Evolutionary conservation across 2,113 vertebrate genomes (phyloP).

Genomic region (Taxidea taxus): DNA sequence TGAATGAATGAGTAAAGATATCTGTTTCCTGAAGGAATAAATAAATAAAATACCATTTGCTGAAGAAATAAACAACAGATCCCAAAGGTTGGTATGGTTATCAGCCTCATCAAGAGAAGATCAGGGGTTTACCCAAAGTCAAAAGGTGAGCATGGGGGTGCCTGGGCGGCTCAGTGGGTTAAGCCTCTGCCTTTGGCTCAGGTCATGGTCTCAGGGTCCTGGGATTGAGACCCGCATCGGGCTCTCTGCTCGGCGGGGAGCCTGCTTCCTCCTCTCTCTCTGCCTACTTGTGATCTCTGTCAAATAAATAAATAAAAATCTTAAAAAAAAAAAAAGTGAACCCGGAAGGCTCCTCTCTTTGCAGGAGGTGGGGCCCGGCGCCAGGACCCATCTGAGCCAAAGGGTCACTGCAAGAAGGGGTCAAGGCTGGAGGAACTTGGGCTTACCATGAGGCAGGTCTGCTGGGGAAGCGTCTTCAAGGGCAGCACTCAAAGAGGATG

Average conservation of each 20-base stretch:
- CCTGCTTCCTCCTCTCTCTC: no score
- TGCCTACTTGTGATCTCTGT: no score
- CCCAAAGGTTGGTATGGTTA: background rate
- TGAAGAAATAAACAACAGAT: background rate
- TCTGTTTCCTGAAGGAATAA: background rate
- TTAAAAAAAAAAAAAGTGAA: background rate
- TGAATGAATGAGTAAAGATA: background rate
- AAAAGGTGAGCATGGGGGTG: background rate
- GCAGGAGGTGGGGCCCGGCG: background rate
- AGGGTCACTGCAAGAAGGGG: background rate
- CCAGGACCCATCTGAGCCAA: background rate
- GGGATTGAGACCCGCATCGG: no score
- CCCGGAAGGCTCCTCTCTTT: background rate
- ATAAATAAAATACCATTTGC: background rate
- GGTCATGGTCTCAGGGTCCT: no score
- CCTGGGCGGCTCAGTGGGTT: no score
- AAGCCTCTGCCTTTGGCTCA: no score
- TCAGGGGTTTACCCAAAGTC: background rate
- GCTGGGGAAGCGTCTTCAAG: slow-evolving; percentile 18
- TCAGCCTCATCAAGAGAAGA: background rate
- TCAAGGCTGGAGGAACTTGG: slow-evolving; percentile 27
- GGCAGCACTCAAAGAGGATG: background rate
- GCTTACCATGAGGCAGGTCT: background rate
- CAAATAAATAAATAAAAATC: no score
- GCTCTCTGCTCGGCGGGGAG: no score